Conservation (phyloP, 2,888 invertebrate genomes). For the Dryomyza anilis region DNA sequence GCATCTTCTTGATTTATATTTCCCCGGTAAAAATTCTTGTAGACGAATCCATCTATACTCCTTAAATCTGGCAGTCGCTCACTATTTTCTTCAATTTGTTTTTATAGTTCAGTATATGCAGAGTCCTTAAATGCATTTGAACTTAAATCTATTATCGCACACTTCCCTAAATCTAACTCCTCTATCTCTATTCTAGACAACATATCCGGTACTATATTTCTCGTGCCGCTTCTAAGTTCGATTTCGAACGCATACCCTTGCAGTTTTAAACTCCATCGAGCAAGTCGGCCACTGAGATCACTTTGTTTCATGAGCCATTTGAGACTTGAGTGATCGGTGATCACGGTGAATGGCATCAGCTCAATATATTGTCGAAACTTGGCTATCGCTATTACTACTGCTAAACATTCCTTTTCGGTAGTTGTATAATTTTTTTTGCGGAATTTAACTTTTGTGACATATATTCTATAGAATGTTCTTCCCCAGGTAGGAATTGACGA, state of each 20-base stretch:
- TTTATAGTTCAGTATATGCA: background rate
- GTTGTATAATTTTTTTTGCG: too few species aligned
- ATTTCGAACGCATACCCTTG: constrained; percentile 35
- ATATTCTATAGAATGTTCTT: constrained; percentile 22
- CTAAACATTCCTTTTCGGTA: too few species aligned
- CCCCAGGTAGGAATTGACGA: too few species aligned
- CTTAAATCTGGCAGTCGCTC: background rate
- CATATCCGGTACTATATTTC: constrained; percentile 40
- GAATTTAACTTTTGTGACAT: constrained; percentile 17
- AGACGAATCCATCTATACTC: background rate
- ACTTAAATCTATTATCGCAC: background rate
- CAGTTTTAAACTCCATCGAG: constrained; percentile 40
- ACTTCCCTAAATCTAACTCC: background rate
- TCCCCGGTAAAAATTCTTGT: background rate
- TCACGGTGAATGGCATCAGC: too few species aligned
- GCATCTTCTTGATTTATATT: background rate
- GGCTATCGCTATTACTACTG: constrained; percentile 15
- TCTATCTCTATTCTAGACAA: too few species aligned
- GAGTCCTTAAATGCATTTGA: background rate
- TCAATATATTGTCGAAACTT: constrained; percentile 30
- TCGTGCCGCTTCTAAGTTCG: constrained; percentile 38
- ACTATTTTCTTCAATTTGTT: background rate
- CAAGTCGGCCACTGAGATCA: constrained; percentile 32
- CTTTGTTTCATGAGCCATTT: constrained; percentile 21
- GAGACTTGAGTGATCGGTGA: too few species aligned